Evolutionary conservation across 35 echinoderm and acorn worm species (phyloP), one percentile per base, ranked within the genome.

Genomic region (Strongylocentrotus purpuratus): DNA sequence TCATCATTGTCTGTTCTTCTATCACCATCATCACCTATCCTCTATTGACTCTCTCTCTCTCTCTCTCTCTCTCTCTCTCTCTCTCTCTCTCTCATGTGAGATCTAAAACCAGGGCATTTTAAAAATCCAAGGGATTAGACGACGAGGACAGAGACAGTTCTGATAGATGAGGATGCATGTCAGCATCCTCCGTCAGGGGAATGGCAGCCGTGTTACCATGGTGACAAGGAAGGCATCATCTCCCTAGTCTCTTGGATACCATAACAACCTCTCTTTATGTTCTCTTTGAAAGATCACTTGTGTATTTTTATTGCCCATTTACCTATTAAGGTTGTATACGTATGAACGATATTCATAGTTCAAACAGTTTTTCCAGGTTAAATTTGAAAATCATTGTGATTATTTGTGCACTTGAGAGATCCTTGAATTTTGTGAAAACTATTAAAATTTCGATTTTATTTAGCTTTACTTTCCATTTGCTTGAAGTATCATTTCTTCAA

Each of bases 31-130:
- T 41, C 35, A 41, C 0, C 35, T 1, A 41, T 41, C 35, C 35
- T 41, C 35, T 41, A 0, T 41, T n/a, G n/a, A n/a, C 35, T 41
- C 35, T 41, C 35, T 41, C 35, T 41, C 35, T 41, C 35, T 41
- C 35, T 41, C 35, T 41, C 35, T 41, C 35, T 41, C 35, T 41
- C 35, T 41, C 35, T 41, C 35, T 41, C 35, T 41, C 35, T 41
- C 35, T 41, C 35, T 41, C 35, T 59, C 10, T n/a, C 20, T 28
- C 22, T 78, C 50, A 3, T 1, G 65, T n/a, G 65, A 78, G 65
- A n/a, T 78, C 65, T 78, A 78, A 78, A 78, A 78, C 65, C 65
- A 78, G 65, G 65, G 65, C 65, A 78, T 78, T 78, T 70, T 3
- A 7, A n/a, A 78, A 78, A 78, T 78, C 65, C 22, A n/a, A 3